Percentiles rank a stretch among this genome's conserved stretches.
phyloP scores from a whole-genome alignment of 2,888 invertebrate species.

The Hyalella azteca region DNA sequence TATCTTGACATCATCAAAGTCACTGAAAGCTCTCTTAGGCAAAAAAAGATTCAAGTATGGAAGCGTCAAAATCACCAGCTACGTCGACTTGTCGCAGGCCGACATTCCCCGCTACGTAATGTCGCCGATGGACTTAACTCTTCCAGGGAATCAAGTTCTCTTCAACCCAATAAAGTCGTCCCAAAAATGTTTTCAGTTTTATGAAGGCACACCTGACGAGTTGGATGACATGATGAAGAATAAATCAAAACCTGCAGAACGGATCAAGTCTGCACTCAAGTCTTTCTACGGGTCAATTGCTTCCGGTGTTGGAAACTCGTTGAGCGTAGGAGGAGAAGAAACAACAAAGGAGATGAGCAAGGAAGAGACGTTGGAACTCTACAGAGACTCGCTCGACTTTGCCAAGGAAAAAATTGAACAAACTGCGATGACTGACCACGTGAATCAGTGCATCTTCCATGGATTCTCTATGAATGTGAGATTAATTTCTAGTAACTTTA shows the following conservation, averaged over 20 bases:
- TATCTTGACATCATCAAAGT: background rate
- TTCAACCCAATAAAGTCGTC: background rate
- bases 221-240: background rate
- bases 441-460: constrained; percentile 6
- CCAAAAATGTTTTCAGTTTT: background rate
- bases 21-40: background rate
- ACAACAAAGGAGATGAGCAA: background rate
- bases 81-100: background rate
- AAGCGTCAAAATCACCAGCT: background rate
- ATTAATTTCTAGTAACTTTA: too few species aligned
- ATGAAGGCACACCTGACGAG: background rate
- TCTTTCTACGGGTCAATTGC: background rate
- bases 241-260: background rate
- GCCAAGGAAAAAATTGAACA: background rate
- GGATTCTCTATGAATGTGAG: constrained; percentile 3
- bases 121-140: background rate
- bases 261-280: background rate
- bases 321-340: background rate
- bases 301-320: background rate
- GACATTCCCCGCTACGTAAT: background rate
- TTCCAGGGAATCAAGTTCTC: background rate
- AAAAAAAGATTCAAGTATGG: background rate
- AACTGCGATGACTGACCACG: background rate
- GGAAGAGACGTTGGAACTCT: background rate
- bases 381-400: background rate